A percentile compares a stretch with the other conserved stretches of the same genome.
These are phyloP conservation scores for Apotomis betuletana DNA, from an alignment of 2,888 invertebrate species.

Conservation along the genomic window DNA sequence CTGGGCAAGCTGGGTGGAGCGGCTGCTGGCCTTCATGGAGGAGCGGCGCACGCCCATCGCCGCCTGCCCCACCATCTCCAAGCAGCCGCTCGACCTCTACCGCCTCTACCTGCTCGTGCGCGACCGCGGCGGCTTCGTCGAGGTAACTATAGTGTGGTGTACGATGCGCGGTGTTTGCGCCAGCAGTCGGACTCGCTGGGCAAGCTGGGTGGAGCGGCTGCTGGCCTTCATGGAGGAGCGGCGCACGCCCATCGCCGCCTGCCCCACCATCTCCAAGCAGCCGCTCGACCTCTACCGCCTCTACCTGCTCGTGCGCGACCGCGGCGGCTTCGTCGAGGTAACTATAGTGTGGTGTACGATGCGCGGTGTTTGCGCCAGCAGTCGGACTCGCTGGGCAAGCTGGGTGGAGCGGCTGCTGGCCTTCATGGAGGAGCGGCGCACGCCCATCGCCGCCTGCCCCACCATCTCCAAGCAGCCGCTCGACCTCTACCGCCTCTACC, in stretches of 20 bases:
- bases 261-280: conserved; percentile 99
- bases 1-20: conserved; percentile 98
- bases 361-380: conserved; percentile 85
- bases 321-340: conserved; percentile 99
- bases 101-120: conserved; percentile 97
- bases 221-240: conserved; percentile 98
- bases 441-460: too few relatives aligned
- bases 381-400: conserved; percentile 96
- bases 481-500: too few relatives aligned
- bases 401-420: conserved; percentile 43
- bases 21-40: conserved; percentile 97
- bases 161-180: conserved; percentile 60
- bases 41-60: conserved; percentile 97
- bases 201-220: conserved; percentile 97
- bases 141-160: conserved; percentile 86
- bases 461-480: too few relatives aligned
- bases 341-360: conserved; percentile 48
- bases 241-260: conserved; percentile 96
- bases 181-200: conserved; percentile 98
- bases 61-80: conserved; percentile 98
- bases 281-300: conserved; percentile 98
- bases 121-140: conserved; percentile 99
- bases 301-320: conserved; percentile 97
- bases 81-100: conserved; percentile 99
- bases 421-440: too few relatives aligned